Percentiles rank a stretch among this genome's conserved stretches.
These are phyloP conservation scores for Unio delphinus DNA, from an alignment of 2,888 invertebrate genomes.

Conservation along the genomic window DNA sequence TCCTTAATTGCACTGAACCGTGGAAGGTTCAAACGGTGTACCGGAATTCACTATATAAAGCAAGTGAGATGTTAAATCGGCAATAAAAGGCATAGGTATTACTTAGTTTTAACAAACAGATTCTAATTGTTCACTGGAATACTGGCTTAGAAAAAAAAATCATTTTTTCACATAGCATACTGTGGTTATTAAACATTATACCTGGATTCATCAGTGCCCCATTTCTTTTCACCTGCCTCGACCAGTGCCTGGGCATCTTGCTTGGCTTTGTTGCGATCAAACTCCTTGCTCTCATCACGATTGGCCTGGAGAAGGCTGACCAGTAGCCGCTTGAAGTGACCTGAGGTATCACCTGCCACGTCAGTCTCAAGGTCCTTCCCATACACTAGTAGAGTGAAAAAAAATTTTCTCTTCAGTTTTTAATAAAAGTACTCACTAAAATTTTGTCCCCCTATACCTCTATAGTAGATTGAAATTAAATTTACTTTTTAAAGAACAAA, in stretches of 20 bases:
- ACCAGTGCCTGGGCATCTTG: slow-evolving; percentile 67
- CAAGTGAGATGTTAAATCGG: too few species aligned
- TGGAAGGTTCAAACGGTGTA: too few species aligned
- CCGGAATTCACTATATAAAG: too few species aligned
- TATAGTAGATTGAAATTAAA: too few species aligned
- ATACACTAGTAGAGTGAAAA: slow-evolving; percentile 53
- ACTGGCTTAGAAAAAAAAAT: too few species aligned
- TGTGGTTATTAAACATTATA: background rate
- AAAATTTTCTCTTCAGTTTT: background rate
- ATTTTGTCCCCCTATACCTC: too few species aligned
- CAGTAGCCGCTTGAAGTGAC: slow-evolving; percentile 67
- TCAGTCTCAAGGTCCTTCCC: slow-evolving; percentile 68
- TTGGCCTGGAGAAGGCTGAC: slow-evolving; percentile 66
- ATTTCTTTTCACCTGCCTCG: slow-evolving; percentile 70
- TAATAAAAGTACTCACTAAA: too few species aligned
- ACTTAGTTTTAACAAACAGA: too few species aligned
- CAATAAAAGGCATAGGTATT: too few species aligned
- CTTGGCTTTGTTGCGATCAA: slow-evolving; percentile 68
- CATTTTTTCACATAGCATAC: background rate
- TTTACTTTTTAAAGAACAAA: too few species aligned
- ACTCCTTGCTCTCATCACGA: slow-evolving; percentile 75
- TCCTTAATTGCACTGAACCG: too few species aligned
- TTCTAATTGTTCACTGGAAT: too few species aligned
- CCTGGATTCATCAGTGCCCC: slow-evolving; percentile 71
- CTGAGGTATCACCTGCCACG: slow-evolving; percentile 69